phyloP scores from a whole-genome alignment of 1,140 invertebrate genomes.

The Coelopa frigida region DNA sequence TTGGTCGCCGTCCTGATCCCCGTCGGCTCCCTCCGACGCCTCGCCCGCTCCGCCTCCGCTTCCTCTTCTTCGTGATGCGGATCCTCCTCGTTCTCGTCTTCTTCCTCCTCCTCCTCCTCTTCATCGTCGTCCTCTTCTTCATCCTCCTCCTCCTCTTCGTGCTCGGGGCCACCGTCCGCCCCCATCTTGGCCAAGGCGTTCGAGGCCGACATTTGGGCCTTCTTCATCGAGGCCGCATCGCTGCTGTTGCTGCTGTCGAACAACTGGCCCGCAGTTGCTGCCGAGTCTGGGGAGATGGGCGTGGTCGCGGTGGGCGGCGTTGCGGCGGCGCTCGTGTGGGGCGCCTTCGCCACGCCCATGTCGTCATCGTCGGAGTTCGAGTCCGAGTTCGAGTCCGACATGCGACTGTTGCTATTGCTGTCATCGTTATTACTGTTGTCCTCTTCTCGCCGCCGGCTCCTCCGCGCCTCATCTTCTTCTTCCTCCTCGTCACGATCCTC shows the following conservation, averaged over 20 bases:
- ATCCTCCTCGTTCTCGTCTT: conserved; percentile 5
- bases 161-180: conserved; percentile 3
- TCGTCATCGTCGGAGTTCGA: no score
- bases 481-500: conserved; percentile 16
- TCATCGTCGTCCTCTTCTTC: conserved; percentile 16
- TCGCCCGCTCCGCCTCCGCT: background rate
- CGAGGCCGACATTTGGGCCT: conserved; percentile 35
- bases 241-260: conserved; percentile 42
- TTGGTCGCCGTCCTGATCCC: conserved; percentile 16
- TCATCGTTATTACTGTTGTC: no score
- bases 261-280: conserved; percentile 36
- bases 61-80: background rate
- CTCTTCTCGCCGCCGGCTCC: conserved; percentile 7
- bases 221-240: conserved; percentile 36
- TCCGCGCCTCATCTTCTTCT: conserved; percentile 4
- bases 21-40: conserved; percentile 18
- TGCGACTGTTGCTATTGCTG: no score
- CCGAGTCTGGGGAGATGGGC: conserved; percentile 35
- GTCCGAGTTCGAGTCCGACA: no score
- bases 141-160: conserved; percentile 11
- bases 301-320: conserved; percentile 36
- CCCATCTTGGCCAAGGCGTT: conserved; percentile 34
- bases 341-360: conserved; percentile 20
- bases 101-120: conserved; percentile 3
- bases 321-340: conserved; percentile 29